phyloP scores from a whole-genome alignment of 2,888 invertebrate species.

The Acleris sparsana region DNA sequence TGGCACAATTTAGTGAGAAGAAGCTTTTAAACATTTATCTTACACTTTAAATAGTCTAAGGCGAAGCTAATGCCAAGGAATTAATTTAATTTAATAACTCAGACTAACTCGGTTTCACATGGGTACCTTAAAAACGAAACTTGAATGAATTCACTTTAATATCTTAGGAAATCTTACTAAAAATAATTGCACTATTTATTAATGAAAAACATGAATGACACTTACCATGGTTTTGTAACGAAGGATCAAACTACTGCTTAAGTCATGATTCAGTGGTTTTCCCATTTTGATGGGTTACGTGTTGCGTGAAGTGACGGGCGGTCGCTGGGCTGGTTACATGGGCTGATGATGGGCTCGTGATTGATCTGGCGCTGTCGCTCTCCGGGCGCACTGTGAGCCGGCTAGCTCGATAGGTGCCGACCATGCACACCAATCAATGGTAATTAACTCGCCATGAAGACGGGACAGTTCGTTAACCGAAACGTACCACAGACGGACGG shows the following conservation, averaged over 20 bases:
- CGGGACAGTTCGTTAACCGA: conserved; percentile 42
- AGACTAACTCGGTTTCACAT: too few species aligned
- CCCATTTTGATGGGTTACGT: conserved; percentile 11
- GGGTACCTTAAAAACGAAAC: too few species aligned
- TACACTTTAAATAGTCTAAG: too few species aligned
- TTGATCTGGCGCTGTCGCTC: conserved; percentile 44
- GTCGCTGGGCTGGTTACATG: conserved; percentile 19
- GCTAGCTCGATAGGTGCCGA: conserved; percentile 50
- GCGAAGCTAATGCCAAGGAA: too few species aligned
- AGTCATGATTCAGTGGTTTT: background rate
- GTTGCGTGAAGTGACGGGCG: background rate
- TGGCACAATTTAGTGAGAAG: too few species aligned
- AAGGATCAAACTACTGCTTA: background rate
- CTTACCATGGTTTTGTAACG: conserved; percentile 20
- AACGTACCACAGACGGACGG: conserved; percentile 32
- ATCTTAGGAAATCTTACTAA: too few species aligned
- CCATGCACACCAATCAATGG: conserved; percentile 56
- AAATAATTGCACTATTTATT: background rate
- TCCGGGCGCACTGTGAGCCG: conserved; percentile 52
- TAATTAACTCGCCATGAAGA: conserved; percentile 53
- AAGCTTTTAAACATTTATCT: too few species aligned
- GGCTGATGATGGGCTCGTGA: conserved; percentile 41
- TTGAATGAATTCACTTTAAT: too few species aligned
- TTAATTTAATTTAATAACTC: too few species aligned
- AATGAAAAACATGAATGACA: background rate